phyloP scores from a whole-genome alignment of 2,113 vertebrate species.

The Chlamydotis undulata region DNA sequence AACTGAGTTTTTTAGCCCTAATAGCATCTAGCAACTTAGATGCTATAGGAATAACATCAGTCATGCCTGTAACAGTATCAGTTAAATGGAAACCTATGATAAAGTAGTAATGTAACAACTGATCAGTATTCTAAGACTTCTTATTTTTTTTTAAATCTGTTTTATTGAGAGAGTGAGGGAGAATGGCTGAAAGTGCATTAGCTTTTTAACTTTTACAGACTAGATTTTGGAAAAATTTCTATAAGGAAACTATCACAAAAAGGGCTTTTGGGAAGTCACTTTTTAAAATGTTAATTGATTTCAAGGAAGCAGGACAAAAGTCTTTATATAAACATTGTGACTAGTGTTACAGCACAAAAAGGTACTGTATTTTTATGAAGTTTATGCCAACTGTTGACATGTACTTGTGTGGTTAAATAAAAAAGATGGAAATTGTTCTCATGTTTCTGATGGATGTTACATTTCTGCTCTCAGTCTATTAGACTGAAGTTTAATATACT shows the following conservation, averaged over 20 bases:
- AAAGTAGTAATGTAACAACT: conserved; percentile 47
- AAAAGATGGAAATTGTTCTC: conserved; percentile 50
- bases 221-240: conserved; percentile 56
- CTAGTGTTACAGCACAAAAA: conserved; percentile 54
- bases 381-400: conserved; percentile 77
- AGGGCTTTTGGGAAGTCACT: conserved; percentile 29
- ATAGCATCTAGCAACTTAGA: neutral
- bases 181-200: conserved; percentile 44
- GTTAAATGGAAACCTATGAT: neutral
- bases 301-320: conserved; percentile 14
- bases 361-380: conserved; percentile 80
- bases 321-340: conserved; percentile 62
- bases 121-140: conserved; percentile 52
- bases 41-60: neutral
- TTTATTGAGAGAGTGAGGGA: conserved; percentile 50
- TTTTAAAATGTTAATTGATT: conserved; percentile 37
- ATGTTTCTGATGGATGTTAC: neutral
- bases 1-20: neutral
- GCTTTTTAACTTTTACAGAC: conserved; percentile 62
- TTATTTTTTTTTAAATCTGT: conserved; percentile 64
- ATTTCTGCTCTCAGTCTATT: neutral
- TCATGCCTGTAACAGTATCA: neutral
- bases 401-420: conserved; percentile 78
- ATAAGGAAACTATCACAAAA: conserved; percentile 30
- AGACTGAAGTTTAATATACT: neutral